Conservation (phyloP, 2,888 invertebrate species). For the Tuberolachnus salignus region DNA sequence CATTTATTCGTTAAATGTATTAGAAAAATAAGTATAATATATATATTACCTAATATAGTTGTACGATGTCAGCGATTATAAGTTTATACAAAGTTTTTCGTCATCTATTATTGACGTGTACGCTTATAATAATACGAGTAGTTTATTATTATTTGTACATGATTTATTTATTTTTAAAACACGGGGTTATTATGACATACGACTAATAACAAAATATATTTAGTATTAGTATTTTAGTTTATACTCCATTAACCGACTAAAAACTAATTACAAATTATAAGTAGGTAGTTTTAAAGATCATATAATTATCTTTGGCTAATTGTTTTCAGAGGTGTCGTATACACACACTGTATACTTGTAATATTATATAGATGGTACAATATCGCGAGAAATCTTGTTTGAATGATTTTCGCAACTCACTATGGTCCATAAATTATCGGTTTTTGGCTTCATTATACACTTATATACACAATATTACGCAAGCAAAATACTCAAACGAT, state of each 20-base stretch:
- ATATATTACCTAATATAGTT: too few relatives aligned
- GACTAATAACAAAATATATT: background rate
- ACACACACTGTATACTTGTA: background rate
- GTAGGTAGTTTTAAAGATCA: background rate
- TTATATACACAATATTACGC: background rate
- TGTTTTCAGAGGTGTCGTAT: slow-evolving; percentile 7
- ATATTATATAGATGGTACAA: background rate
- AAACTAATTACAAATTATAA: slow-evolving; percentile 24
- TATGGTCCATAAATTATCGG: background rate
- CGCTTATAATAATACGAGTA: background rate
- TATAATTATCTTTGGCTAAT: background rate
- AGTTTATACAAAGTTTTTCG: too few relatives aligned
- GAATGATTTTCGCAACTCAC: background rate
- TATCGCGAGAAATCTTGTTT: background rate
- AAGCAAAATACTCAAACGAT: too few relatives aligned
- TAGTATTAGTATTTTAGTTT: background rate
- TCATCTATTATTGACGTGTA: background rate
- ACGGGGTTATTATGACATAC: background rate
- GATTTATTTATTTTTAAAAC: background rate
- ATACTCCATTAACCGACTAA: background rate
- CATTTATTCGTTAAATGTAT: too few relatives aligned
- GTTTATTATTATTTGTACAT: background rate
- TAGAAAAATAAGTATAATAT: too few relatives aligned
- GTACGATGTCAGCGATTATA: too few relatives aligned
- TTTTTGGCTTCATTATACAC: background rate